Evolutionary conservation across 2,113 vertebrate genomes (phyloP), one percentile per base, ranked within the genome.

Genomic region (Mystacornis crossleyi): DNA sequence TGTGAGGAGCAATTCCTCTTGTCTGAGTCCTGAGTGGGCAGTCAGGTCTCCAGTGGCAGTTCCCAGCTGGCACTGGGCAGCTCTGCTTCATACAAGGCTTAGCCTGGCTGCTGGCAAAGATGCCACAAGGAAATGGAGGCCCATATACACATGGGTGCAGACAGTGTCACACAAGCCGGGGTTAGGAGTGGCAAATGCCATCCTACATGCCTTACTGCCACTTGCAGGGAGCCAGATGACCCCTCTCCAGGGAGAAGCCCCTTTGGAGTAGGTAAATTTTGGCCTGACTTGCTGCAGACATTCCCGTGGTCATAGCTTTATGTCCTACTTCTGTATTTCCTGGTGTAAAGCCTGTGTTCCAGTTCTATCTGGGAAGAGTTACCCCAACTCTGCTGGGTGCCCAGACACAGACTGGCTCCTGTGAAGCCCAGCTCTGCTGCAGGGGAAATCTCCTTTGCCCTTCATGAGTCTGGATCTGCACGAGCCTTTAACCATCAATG

Each of bases 131-230:
- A 65, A 36, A 11, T 34, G n/a, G 50, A 47, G 50, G 18, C 36
- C 20, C 28, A 5, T 0, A 3, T 72, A 34, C 15, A 18, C 12
- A n/a, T 0, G 0, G 29, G 33, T 64, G 28, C 18, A 54, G 43
- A 21, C 24, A 75, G 53, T 31, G 28, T 53, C 24, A 15, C 17
- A 40, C 48, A 33, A 12, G 12, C 8, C 12, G 25, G 21, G 13
- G 17, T 58, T 47, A 20, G 62, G 33, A 83, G 29, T 18, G 28
- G 24, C 23, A 78, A 31, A 36, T 24, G 36, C 2, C 0, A 19
- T 57, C 61, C 36, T 6, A 0, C 15, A 2, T 9, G 8, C 1
- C 2, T 74, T 82, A 33, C 20, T 55, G 31, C 60, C 4, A 5
- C 65, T 70, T 55, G 23, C 17, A 48, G 61, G 36, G 47, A 94